Evolutionary conservation across 2,888 invertebrate genomes (phyloP), one percentile per base, ranked within the genome.

Genomic region (Rhodophaea formosa): DNA sequence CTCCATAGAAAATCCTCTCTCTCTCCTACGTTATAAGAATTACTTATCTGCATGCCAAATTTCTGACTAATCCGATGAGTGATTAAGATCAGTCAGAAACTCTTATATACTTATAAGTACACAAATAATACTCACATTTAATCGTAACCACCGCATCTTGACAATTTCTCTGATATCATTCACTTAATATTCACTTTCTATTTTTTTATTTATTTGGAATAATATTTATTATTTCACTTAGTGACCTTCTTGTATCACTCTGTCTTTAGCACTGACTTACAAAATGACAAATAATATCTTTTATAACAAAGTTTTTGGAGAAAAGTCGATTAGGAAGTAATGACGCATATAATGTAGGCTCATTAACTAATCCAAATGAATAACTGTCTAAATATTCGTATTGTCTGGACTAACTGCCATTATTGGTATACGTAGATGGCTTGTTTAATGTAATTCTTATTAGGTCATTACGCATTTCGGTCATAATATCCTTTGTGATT

Each of bases 281-380:
- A 3, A 10, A 15, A 16, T 16, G 5, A 35, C 8, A 8, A 12
- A 8, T 12, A 53, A 10, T 53, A 17, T 23, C 52, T 53, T 53
- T 53, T 53, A 53, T 53, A 53, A 23, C 12, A 7, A 42, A 17
- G 23, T 53, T 23, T 23, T 42, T 39, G 14, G 23, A 12, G 39
- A 6, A 53, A 42, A 53, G 52, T 23, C 17, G 0, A 17, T 53
- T 42, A 42, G 52, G n/a, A 12, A 8, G 8, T 32, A 51, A 51
- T 51, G 49, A 51, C 29, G 14, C 49, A 42, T 44, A 17, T 15
- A 8, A 15, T 23, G 7, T n/a, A 42, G 17, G 14, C n/a, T 53
- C 52, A 53, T 53, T 53, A 53, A 8, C 52, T 53, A 42, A 53
- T 53, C 39, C 15, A 12, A 53, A 42, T 53, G 16, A 53, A 39